Conservation (phyloP, 2,113 vertebrate species). For the Phylloscopus whistleri region DNA sequence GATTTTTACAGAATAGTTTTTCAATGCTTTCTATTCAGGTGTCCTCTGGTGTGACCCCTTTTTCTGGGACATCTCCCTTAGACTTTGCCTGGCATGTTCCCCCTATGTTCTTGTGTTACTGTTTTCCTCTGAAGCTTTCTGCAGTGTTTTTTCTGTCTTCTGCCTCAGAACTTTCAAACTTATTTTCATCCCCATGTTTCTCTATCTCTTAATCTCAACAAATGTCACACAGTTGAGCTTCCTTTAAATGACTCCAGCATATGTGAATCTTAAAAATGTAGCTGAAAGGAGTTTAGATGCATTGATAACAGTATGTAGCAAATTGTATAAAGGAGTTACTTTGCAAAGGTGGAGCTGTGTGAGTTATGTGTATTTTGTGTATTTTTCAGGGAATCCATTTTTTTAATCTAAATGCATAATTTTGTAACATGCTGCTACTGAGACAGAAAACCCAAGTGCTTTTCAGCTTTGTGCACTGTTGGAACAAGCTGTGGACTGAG, state of each 20-base stretch:
- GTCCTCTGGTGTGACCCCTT: too few species aligned
- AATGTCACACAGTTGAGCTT: not conserved
- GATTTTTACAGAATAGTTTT: not conserved
- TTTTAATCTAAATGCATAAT: not conserved
- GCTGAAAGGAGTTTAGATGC: not conserved
- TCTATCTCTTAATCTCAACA: not conserved
- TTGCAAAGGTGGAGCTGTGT: not conserved
- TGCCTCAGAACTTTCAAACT: not conserved
- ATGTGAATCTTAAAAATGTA: not conserved
- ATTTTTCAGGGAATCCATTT: not conserved
- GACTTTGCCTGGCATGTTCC: not conserved
- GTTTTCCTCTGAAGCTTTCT: constrained; percentile 9
- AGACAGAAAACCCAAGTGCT: not conserved
- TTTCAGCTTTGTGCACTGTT: not conserved
- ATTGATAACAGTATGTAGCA: not conserved
- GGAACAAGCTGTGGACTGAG: not conserved
- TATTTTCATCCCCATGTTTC: not conserved
- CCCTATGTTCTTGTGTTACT: not conserved
- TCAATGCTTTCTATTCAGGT: not conserved
- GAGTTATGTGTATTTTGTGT: not conserved
- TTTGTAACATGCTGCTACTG: rapidly evolving
- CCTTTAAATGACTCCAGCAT: rapidly evolving
- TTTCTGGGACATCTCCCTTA: not conserved
- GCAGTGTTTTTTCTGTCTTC: not conserved
- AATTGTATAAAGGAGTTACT: not conserved